phyloP scores from a whole-genome alignment of 2,113 vertebrate genomes.

The Paramormyrops kingsleyae region DNA sequence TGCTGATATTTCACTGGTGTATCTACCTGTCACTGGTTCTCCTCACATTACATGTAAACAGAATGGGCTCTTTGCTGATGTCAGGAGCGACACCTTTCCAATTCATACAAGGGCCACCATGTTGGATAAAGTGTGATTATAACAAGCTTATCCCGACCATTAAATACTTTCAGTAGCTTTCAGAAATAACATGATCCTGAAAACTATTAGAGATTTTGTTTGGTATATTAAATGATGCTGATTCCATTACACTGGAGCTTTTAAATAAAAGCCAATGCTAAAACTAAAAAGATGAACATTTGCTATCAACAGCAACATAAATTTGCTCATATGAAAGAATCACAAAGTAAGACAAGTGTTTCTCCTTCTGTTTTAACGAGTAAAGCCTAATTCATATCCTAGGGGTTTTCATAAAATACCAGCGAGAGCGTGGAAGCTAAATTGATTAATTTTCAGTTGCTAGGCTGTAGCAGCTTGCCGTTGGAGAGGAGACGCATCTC shows the following conservation, averaged over 20 bases:
- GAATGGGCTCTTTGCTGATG: not conserved
- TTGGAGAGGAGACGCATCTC: not conserved
- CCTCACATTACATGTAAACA: not conserved
- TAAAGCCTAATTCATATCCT: slow-evolving; percentile 9
- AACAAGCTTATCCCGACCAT: not conserved
- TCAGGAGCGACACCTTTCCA: not conserved
- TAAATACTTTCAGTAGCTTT: slow-evolving; percentile 9
- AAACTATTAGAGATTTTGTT: not conserved
- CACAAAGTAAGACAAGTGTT: not conserved
- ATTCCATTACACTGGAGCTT: not conserved
- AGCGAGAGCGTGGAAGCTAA: not conserved
- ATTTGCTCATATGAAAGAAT: slow-evolving; percentile 5
- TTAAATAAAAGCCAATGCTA: not conserved
- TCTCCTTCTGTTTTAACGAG: slow-evolving; percentile 4
- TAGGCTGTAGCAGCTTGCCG: not conserved
- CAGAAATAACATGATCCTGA: slow-evolving; percentile 5
- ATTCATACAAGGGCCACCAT: not conserved
- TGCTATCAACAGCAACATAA: not conserved
- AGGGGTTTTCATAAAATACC: slow-evolving; percentile 9
- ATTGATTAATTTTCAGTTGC: slow-evolving; percentile 7
- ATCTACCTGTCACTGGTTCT: not conserved
- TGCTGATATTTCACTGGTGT: not conserved
- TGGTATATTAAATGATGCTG: not conserved
- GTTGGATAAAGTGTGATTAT: slow-evolving; percentile 4
- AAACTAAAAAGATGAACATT: not conserved